A percentile compares a stretch with the other conserved stretches of the same genome.
phyloP scores from a whole-genome alignment of 2,797 vertebrate genomes.

The Sebastes dallii region DNA sequence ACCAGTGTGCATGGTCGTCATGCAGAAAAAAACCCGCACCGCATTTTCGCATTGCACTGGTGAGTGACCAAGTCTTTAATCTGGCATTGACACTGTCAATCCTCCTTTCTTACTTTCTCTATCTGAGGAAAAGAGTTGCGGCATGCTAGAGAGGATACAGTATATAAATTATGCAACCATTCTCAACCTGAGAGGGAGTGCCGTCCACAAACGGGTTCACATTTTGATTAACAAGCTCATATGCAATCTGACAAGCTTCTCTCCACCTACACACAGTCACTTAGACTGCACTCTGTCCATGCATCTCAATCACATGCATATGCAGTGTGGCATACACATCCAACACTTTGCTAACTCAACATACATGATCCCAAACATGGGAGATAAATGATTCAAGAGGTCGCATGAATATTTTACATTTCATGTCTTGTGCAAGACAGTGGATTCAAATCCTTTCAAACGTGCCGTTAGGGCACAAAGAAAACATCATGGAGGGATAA shows the following conservation, averaged over 20 bases:
- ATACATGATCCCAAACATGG: conserved; percentile 30
- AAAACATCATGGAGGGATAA: background rate
- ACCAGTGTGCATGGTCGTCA: no score
- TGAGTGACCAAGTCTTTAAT: background rate
- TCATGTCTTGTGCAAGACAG: background rate
- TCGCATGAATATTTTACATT: conserved; percentile 40
- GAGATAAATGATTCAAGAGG: conserved; percentile 36
- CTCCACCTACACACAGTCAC: conserved; percentile 14
- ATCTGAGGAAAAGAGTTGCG: background rate
- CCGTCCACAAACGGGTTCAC: conserved; percentile 15
- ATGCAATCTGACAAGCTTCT: conserved; percentile 19
- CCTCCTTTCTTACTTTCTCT: background rate
- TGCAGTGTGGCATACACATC: background rate
- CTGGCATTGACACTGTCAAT: background rate
- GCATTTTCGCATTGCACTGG: no score
- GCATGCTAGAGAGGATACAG: background rate
- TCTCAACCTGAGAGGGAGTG: conserved; percentile 15
- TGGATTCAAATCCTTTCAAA: conserved; percentile 2
- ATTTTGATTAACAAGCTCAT: conserved; percentile 31
- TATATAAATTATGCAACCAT: conserved; percentile 41
- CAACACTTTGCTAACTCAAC: background rate
- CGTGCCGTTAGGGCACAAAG: background rate
- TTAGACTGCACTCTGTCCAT: background rate
- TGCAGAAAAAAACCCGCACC: no score
- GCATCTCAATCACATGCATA: conserved; percentile 9